phyloP scores from a whole-genome alignment of 2,888 invertebrate species.

The Euplagia quadripunctaria region DNA sequence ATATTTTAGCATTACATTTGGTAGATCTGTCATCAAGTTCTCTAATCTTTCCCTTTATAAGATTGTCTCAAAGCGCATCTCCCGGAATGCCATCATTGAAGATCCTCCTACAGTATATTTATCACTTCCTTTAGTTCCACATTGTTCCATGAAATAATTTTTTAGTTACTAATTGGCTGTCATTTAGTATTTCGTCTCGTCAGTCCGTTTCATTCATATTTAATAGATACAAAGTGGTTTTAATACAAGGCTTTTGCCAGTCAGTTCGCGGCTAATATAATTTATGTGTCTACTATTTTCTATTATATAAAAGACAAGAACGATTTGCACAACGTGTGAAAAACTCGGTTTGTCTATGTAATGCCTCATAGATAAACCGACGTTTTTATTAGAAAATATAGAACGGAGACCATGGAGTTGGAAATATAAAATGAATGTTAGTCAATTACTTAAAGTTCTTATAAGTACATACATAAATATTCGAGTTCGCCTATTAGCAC shows the following conservation, averaged over 20 bases:
- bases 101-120: conserved; percentile 79
- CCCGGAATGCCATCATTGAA: conserved; percentile 73
- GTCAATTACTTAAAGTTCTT: conserved; percentile 61
- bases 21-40: conserved; percentile 67
- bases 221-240: conserved; percentile 43
- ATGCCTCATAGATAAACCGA: conserved; percentile 32
- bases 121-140: conserved; percentile 76
- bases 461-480: conserved; percentile 61
- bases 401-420: conserved; percentile 34
- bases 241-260: conserved; percentile 39
- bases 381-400: conserved; percentile 29
- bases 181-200: conserved; percentile 35
- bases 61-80: conserved; percentile 71
- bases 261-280: conserved; percentile 32
- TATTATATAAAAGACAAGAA: conserved; percentile 42
- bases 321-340: conserved; percentile 37
- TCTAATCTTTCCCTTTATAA: conserved; percentile 66
- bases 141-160: conserved; percentile 65
- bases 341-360: neutral
- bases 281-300: conserved; percentile 39
- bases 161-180: conserved; percentile 41
- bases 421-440: conserved; percentile 46
- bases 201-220: conserved; percentile 39
- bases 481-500: conserved; percentile 74
- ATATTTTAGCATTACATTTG: conserved; percentile 40